Conservation (phyloP, 2,888 invertebrate species). For the Adineta ricciae region DNA sequence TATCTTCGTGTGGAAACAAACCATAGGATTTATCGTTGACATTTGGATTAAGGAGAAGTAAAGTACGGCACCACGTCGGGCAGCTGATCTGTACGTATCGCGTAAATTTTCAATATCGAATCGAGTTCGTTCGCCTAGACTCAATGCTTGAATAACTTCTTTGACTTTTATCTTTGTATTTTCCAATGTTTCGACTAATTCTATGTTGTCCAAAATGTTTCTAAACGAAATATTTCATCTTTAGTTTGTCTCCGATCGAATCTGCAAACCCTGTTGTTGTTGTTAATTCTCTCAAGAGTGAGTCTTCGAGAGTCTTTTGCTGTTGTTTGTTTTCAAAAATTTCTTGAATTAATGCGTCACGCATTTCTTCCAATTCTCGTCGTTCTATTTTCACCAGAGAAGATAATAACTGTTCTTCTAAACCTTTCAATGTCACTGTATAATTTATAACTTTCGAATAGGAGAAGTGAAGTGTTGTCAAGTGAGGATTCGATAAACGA, state of each 20-base stretch:
- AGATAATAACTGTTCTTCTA: slow-evolving; percentile 79
- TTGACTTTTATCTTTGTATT: slow-evolving; percentile 75
- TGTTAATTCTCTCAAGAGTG: slow-evolving; percentile 69
- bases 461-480: slow-evolving; percentile 74
- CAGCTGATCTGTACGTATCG: slow-evolving; percentile 73
- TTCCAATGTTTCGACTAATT: slow-evolving; percentile 72
- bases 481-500: slow-evolving; percentile 74
- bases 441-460: slow-evolving; percentile 81
- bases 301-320: slow-evolving; percentile 72
- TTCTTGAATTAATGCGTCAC: slow-evolving; percentile 69
- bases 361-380: slow-evolving; percentile 74
- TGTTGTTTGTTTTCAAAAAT: slow-evolving; percentile 75
- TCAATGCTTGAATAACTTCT: slow-evolving; percentile 56
- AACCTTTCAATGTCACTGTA: slow-evolving; percentile 73
- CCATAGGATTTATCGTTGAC: slow-evolving; percentile 74
- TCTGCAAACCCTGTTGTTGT: slow-evolving; percentile 62
- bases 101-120: slow-evolving; percentile 70
- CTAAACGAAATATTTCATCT: neutral
- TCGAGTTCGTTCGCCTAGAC: slow-evolving; percentile 65
- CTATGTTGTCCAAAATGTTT: slow-evolving; percentile 82
- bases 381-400: slow-evolving; percentile 77
- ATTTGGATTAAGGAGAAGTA: slow-evolving; percentile 82
- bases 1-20: too few relatives aligned
- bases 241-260: too few relatives aligned
- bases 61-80: slow-evolving; percentile 73